These are phyloP conservation scores for Aurelia aurita DNA, from an alignment of 30 jellyfish, hydroid and myxozoan species.

Conservation along the genomic window DNA sequence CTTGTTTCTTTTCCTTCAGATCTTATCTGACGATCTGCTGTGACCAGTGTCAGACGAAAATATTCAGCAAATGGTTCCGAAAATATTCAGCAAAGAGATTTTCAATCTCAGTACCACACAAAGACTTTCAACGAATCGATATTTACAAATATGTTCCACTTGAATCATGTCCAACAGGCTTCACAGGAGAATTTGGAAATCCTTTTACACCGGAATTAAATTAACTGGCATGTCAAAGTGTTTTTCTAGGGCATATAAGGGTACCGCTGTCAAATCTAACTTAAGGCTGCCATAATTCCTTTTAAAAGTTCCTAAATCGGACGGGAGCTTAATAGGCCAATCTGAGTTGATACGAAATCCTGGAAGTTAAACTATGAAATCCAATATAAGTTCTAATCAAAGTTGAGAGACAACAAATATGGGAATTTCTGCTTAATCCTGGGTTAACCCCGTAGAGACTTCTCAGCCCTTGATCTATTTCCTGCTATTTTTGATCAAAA, in stretches of 20 bases:
- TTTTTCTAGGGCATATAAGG: not conserved
- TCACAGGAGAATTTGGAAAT: not conserved
- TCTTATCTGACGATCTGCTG: too few relatives aligned
- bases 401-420: conserved; percentile 16
- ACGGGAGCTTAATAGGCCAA: not conserved
- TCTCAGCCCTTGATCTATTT: conserved; percentile 37
- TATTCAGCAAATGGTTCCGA: too few relatives aligned
- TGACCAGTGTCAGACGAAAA: too few relatives aligned
- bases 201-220: not conserved
- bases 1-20: too few relatives aligned
- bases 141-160: too few relatives aligned
- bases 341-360: conserved; percentile 49
- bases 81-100: too few relatives aligned
- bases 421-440: conserved; percentile 15
- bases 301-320: conserved; percentile 19
- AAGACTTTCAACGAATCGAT: not conserved
- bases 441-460: conserved; percentile 15
- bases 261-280: conserved; percentile 29
- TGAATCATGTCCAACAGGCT: too few relatives aligned
- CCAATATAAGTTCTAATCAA: conserved; percentile 28
- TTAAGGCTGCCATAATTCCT: conserved; percentile 13
- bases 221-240: not conserved
- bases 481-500: conserved; percentile 46
- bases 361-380: conserved; percentile 28
- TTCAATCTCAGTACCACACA: not conserved